Evolutionary conservation across 1,140 invertebrate species (phyloP).

Genomic region (Bombus terrestris): DNA sequence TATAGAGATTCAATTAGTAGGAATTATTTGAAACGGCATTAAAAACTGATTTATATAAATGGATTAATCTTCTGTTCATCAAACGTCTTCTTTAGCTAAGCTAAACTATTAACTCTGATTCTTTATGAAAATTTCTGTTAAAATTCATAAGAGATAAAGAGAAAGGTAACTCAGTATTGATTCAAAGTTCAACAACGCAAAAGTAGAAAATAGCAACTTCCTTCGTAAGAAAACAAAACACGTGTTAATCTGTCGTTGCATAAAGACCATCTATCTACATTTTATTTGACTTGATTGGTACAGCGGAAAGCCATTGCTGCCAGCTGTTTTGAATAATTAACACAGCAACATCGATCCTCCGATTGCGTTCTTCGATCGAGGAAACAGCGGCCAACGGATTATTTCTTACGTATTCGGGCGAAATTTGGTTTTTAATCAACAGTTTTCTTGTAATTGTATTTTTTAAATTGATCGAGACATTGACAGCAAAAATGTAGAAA

Average conservation of each 20-base stretch:
- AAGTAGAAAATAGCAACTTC: background rate
- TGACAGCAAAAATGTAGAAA: background rate
- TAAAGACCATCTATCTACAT: constrained; percentile 3
- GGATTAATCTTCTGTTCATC: background rate
- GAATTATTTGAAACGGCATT: background rate
- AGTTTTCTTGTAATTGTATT: background rate
- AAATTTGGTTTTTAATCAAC: background rate
- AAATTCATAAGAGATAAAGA: background rate
- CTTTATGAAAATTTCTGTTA: background rate
- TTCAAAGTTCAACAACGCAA: background rate
- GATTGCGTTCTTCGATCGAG: constrained; percentile 53
- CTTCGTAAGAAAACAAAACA: background rate
- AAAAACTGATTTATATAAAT: too few relatives aligned
- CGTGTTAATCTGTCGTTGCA: constrained; percentile 26
- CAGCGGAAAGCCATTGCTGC: constrained; percentile 50
- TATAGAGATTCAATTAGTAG: background rate
- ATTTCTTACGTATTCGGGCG: background rate
- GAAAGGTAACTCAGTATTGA: background rate
- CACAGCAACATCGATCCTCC: constrained; percentile 47
- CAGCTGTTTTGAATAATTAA: constrained; percentile 69
- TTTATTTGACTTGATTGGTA: constrained; percentile 57
- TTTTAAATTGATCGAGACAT: background rate
- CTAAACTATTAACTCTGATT: background rate
- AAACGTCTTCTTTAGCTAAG: background rate
- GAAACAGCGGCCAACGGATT: constrained; percentile 1